Evolutionary conservation across 2,797 vertebrate species (phyloP).

Genomic region (Microhierax caerulescens): DNA sequence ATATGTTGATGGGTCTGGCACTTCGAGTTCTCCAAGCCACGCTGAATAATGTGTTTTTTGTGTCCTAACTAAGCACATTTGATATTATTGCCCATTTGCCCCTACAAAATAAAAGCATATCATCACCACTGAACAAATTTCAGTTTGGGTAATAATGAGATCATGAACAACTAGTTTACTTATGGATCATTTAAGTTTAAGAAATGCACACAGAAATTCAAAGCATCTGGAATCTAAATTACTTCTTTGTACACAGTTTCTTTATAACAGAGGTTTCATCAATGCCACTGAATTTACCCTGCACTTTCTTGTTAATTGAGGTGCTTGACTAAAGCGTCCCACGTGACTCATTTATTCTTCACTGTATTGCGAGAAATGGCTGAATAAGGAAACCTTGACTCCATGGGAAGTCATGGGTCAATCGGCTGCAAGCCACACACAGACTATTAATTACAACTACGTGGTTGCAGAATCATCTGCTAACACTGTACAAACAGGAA

Average conservation of each 20-base stretch:
- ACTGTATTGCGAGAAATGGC: not conserved
- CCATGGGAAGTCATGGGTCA: constrained; percentile 19
- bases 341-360: not conserved
- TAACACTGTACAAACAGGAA: constrained; percentile 9
- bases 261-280: constrained; percentile 13
- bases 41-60: not conserved
- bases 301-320: constrained; percentile 1
- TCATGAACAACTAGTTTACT: not conserved
- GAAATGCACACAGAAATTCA: not conserved
- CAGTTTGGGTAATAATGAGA: not conserved
- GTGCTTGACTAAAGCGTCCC: not conserved
- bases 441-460: constrained; percentile 29
- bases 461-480: not conserved
- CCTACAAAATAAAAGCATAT: not conserved
- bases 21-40: not conserved
- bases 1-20: not conserved
- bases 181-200: not conserved
- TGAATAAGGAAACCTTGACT: not conserved
- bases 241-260: not conserved
- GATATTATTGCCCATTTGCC: not conserved
- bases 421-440: not conserved
- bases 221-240: not conserved
- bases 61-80: not conserved
- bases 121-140: not conserved
- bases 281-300: not conserved